These are phyloP conservation scores for Acanthopleura granulata DNA, from an alignment of 2,888 invertebrate genomes.

Conservation along the genomic window DNA sequence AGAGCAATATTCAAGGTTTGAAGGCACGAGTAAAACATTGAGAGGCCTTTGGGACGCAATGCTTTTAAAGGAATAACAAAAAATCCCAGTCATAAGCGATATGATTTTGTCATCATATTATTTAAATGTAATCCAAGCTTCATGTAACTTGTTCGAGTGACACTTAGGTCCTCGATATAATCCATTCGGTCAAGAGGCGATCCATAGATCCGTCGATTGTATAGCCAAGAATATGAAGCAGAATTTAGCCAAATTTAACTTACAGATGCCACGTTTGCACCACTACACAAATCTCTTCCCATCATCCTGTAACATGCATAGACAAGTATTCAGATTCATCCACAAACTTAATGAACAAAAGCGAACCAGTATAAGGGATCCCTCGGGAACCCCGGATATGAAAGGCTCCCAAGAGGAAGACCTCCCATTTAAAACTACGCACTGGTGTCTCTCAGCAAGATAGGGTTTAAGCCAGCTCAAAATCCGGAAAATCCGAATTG, in stretches of 20 bases:
- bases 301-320: background rate
- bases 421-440: slow-evolving; percentile 11
- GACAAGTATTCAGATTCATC: slow-evolving; percentile 5
- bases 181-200: background rate
- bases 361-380: slow-evolving; percentile 2
- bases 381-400: slow-evolving; percentile 10
- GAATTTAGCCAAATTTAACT: background rate
- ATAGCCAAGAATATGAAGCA: slow-evolving; percentile 1
- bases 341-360: slow-evolving; percentile 13
- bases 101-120: background rate
- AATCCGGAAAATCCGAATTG: background rate
- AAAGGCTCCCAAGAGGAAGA: background rate
- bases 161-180: background rate
- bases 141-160: background rate
- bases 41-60: background rate
- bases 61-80: background rate
- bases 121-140: background rate
- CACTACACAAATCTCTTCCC: background rate
- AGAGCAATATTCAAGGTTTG: background rate
- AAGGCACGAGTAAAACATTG: background rate
- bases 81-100: background rate
- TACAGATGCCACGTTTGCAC: background rate
- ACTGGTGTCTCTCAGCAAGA: background rate
- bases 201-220: background rate
- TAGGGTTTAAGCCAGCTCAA: background rate